These are phyloP conservation scores for Serripes groenlandicus DNA, from an alignment of 2,888 invertebrate species.

Conservation along the genomic window DNA sequence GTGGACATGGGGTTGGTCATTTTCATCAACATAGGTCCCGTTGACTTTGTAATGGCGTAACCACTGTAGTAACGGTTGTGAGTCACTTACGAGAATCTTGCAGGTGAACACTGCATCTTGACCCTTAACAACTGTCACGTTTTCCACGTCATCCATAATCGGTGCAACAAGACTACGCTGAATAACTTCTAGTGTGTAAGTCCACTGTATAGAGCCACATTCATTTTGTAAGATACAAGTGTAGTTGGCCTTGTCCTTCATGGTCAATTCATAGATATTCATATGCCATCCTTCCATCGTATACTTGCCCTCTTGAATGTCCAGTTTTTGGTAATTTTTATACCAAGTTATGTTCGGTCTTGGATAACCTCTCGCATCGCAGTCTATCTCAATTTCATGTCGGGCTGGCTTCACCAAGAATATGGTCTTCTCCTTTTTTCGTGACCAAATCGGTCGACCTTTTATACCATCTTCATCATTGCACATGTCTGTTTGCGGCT, in stretches of 20 bases:
- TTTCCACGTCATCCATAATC: constrained; percentile 91
- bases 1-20: constrained; percentile 83
- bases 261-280: constrained; percentile 92
- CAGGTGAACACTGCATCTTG: constrained; percentile 92
- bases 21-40: constrained; percentile 82
- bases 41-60: constrained; percentile 87
- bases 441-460: constrained; percentile 72
- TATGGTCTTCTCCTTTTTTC: constrained; percentile 43
- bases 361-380: constrained; percentile 76
- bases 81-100: constrained; percentile 92
- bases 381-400: constrained; percentile 71
- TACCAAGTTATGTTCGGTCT: constrained; percentile 78
- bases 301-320: constrained; percentile 62
- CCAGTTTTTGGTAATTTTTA: constrained; percentile 64
- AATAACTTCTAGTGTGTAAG: constrained; percentile 82
- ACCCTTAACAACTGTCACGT: constrained; percentile 92
- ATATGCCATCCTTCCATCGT: constrained; percentile 84
- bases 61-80: constrained; percentile 95
- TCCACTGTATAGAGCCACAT: constrained; percentile 90
- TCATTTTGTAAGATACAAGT: constrained; percentile 95
- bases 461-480: too few relatives aligned
- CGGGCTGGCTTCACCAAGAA: constrained; percentile 69
- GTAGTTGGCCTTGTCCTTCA: constrained; percentile 94
- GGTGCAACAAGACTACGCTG: constrained; percentile 94
- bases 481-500: too few relatives aligned